phyloP scores from a whole-genome alignment of 2,888 invertebrate species.

The Aleiodes leptofemur region DNA sequence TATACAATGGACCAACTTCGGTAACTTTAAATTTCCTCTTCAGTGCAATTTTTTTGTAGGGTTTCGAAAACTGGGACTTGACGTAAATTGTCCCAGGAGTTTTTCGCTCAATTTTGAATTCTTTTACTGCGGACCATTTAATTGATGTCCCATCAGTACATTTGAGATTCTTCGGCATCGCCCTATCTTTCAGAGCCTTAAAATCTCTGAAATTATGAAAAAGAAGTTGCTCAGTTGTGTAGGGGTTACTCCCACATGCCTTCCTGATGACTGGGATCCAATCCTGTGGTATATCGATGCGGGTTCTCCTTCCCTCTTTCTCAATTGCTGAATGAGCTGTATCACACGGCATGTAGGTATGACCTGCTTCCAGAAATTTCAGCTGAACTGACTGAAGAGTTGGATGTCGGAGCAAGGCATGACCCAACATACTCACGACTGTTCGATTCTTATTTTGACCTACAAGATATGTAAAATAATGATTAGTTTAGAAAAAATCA shows the following conservation, averaged over 20 bases:
- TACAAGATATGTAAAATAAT: background rate
- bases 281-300: background rate
- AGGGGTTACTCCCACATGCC: background rate
- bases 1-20: background rate
- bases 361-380: background rate
- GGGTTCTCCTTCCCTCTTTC: background rate
- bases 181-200: background rate
- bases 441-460: constrained; percentile 14
- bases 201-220: background rate
- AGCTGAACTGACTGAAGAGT: background rate
- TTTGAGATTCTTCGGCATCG: background rate
- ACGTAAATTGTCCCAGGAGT: constrained; percentile 3
- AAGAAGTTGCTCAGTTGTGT: background rate
- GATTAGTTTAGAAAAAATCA: background rate
- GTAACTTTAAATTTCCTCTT: background rate
- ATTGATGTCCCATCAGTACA: background rate
- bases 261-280: background rate
- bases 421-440: constrained; percentile 1
- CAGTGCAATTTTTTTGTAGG: background rate
- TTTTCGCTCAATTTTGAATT: background rate
- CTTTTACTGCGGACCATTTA: background rate
- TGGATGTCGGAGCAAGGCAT: background rate
- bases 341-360: background rate
- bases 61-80: background rate
- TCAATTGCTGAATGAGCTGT: background rate